phyloP scores from a whole-genome alignment of 1,140 invertebrate genomes.

The Medauroidea extradentata region DNA sequence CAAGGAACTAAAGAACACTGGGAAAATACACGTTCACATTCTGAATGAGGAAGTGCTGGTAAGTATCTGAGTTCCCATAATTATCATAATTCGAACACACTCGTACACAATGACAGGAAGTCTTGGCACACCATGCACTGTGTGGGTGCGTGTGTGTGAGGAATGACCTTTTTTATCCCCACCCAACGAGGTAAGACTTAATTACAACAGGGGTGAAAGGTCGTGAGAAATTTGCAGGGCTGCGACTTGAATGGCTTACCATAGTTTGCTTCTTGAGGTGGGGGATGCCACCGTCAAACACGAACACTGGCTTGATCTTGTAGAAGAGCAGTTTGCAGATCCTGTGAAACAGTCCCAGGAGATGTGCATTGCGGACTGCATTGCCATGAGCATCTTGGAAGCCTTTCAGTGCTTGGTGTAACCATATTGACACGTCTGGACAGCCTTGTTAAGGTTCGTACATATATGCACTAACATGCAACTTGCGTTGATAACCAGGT shows the following conservation, averaged over 20 bases:
- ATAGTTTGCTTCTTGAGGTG: slow-evolving; percentile 88
- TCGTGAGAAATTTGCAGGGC: background rate
- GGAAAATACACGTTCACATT: slow-evolving; percentile 8
- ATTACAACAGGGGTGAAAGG: slow-evolving; percentile 14
- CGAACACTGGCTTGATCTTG: slow-evolving; percentile 94
- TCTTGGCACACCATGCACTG: background rate
- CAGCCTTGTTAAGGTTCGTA: slow-evolving; percentile 26
- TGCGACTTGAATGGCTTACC: slow-evolving; percentile 53
- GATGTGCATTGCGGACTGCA: slow-evolving; percentile 81
- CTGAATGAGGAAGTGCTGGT: slow-evolving; percentile 14
- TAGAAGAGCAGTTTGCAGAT: slow-evolving; percentile 96
- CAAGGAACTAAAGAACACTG: slow-evolving; percentile 2
- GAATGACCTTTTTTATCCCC: slow-evolving; percentile 11
- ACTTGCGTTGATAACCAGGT: too few species aligned
- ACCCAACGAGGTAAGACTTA: slow-evolving; percentile 11
- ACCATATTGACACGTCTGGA: slow-evolving; percentile 96
- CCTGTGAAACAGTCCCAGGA: slow-evolving; percentile 87
- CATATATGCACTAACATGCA: slow-evolving; percentile 15
- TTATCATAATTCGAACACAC: slow-evolving; percentile 20
- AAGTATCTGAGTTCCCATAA: slow-evolving; percentile 11
- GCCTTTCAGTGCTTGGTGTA: slow-evolving; percentile 95
- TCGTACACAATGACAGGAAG: slow-evolving; percentile 21
- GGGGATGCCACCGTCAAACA: slow-evolving; percentile 97
- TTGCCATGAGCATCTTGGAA: slow-evolving; percentile 82
- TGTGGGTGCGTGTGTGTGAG: background rate